Conservation (phyloP, 37 sponge, comb jelly and placozoan genomes). For the Beroe forskalii region DNA sequence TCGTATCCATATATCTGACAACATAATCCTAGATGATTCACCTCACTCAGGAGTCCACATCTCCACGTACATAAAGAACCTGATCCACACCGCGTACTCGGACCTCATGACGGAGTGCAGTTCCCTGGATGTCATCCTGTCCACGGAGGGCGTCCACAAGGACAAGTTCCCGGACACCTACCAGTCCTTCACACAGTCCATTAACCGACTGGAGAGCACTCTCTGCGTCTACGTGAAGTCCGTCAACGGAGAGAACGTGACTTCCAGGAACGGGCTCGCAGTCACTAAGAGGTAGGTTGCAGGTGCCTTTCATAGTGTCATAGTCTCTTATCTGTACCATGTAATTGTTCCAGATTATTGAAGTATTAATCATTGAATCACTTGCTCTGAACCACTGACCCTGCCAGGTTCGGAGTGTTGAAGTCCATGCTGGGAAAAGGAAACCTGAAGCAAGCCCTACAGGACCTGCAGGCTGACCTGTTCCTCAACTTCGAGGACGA, state of each 20-base stretch:
- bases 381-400: no score
- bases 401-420: slow-evolving; percentile 29
- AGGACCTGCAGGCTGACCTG: slow-evolving; percentile 61
- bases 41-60: slow-evolving; percentile 60
- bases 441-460: not conserved
- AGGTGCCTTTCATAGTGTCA: no score
- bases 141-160: slow-evolving; percentile 25
- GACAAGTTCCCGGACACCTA: slow-evolving; percentile 59
- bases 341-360: no score
- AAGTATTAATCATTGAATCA: no score
- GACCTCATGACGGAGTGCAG: slow-evolving; percentile 35
- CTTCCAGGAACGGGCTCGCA: slow-evolving; percentile 10
- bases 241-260: not conserved
- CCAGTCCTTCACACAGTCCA: slow-evolving; percentile 1
- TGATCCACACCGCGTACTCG: not conserved
- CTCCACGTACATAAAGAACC: not conserved
- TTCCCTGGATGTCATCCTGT: slow-evolving; percentile 45
- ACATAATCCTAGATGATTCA: no score
- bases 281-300: slow-evolving; percentile 44
- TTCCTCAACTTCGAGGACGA: slow-evolving; percentile 67
- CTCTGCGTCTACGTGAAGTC: slow-evolving; percentile 37
- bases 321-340: no score
- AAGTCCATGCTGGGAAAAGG: not conserved
- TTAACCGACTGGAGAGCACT: slow-evolving; percentile 13
- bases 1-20: no score